Base-by-base conservation (phyloP, 2,797 vertebrate genomes). In the Cryptoprocta ferox region DNA sequence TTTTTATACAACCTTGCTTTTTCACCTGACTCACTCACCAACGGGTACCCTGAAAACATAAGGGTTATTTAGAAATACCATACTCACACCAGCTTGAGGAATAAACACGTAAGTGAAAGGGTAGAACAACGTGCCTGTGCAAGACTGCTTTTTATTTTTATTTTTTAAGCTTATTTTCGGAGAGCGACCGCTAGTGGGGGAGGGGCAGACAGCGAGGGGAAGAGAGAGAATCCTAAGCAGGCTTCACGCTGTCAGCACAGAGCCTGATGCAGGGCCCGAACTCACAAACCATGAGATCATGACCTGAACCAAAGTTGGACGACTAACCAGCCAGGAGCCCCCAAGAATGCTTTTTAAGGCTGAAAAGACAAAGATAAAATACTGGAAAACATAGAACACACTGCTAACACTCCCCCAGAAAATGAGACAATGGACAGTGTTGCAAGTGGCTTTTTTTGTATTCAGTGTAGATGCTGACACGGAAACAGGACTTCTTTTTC, bases 1-100 rank as follows among this genome's bases (percentile, higher is more conserved):
- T n/a, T 78, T 89, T 92, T 66, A 80, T 78, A 35, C 56, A 59
- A 19, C 35, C 26, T 95, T 94, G 70, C n/a, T 59, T 89, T 95
- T 89, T 82, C 39, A 94, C 71, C 53, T 89, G 35, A 61, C 24
- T 66, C 78, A n/a, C n/a, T n/a, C n/a, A 61, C 48, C 90, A 90
- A 35, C 3, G 39, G 71, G 53, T 92, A 84, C 71, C 71, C 91
- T 75, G 42, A 87, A 92, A 91, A 87, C 42, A 68, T 81, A 78
- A 92, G 65, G 37, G 18, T 71, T 95, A 90, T 94, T 79, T 59
- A 61, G 63, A 94, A 93, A 89, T 68, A 65, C 14, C 83, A 10
- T 95, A 73, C 12, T 85, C 71, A 87, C 37, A 80, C 11, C 50
- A 76, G 82, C 45, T 88, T 6, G 71, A 88, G 71, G 80, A 89